These are phyloP conservation scores for Drosophila dunni DNA, from an alignment of 1,140 invertebrate species.

Conservation along the genomic window DNA sequence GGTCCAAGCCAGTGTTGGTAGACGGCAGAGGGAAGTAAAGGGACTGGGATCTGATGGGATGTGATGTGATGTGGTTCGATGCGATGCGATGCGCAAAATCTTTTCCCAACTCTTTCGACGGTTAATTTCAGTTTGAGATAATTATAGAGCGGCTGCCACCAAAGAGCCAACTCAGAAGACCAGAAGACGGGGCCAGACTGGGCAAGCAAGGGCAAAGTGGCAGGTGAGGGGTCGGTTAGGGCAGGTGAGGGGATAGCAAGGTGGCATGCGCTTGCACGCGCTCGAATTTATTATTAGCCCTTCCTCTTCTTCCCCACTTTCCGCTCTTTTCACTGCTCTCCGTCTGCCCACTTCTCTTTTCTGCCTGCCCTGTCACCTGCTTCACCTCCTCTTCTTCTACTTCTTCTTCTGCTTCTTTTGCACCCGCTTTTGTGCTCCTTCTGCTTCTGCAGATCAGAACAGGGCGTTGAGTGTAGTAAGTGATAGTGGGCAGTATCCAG, in stretches of 20 bases:
- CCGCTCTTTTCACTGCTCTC: neutral
- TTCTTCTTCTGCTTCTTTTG: conserved; percentile 2
- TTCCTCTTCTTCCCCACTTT: neutral
- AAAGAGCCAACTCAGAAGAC: conserved; percentile 43
- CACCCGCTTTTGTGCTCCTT: neutral
- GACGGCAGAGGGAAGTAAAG: too few relatives aligned
- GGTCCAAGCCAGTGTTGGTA: conserved; percentile 5
- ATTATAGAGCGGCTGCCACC: conserved; percentile 82
- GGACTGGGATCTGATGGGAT: conserved; percentile 37
- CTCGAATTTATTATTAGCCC: conserved; percentile 80
- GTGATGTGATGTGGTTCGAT: conserved; percentile 37
- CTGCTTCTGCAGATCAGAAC: conserved; percentile 51
- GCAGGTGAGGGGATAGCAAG: conserved; percentile 18
- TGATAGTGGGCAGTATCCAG: conserved; percentile 71
- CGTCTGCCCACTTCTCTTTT: neutral
- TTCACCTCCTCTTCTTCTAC: conserved; percentile 17
- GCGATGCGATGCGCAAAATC: conserved; percentile 72
- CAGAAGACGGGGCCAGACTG: conserved; percentile 13
- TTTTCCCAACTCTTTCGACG: conserved; percentile 80
- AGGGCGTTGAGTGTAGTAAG: conserved; percentile 78
- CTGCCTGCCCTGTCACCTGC: too few relatives aligned
- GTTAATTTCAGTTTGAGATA: conserved; percentile 84
- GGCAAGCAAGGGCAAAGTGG: conserved; percentile 22
- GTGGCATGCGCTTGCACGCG: conserved; percentile 78
- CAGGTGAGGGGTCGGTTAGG: conserved; percentile 24